phyloP scores from a whole-genome alignment of 2,888 invertebrate species.

The Petrophora chlorosata region DNA sequence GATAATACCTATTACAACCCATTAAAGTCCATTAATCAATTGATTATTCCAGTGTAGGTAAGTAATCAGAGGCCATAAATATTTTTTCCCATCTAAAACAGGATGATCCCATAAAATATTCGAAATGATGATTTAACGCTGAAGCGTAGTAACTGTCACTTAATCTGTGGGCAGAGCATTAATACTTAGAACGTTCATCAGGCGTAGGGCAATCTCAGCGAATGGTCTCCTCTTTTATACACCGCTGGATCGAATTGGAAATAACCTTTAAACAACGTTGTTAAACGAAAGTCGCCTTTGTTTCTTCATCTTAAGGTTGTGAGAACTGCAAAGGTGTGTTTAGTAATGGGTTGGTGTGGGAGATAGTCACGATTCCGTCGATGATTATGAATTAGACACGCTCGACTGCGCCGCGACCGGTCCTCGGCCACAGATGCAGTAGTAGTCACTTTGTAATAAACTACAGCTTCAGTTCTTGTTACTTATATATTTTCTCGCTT shows the following conservation, averaged over 20 bases:
- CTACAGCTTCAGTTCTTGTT: neutral
- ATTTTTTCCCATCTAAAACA: constrained; percentile 17
- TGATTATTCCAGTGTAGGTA: constrained; percentile 10
- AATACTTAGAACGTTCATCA: constrained; percentile 48
- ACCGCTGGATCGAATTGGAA: constrained; percentile 52
- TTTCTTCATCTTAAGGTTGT: constrained; percentile 1
- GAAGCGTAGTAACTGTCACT: too few relatives aligned
- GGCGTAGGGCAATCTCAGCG: constrained; percentile 54
- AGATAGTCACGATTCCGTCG: constrained; percentile 36
- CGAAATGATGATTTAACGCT: constrained; percentile 33
- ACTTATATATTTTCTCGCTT: neutral
- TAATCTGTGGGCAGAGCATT: too few relatives aligned
- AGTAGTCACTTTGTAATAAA: constrained; percentile 9
- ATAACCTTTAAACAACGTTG: constrained; percentile 3
- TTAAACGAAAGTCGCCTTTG: constrained; percentile 13
- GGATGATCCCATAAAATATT: constrained; percentile 31
- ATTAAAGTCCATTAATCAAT: constrained; percentile 17
- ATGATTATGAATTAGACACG: constrained; percentile 71
- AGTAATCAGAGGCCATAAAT: constrained; percentile 18
- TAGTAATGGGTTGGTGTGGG: constrained; percentile 23
- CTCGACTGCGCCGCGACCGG: constrained; percentile 39
- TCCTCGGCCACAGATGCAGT: constrained; percentile 6
- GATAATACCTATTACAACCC: constrained; percentile 17
- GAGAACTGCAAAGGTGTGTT: constrained; percentile 9
- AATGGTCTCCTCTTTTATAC: constrained; percentile 53